phyloP scores from a whole-genome alignment of 2,888 invertebrate genomes.

The Diaphora mendica region DNA sequence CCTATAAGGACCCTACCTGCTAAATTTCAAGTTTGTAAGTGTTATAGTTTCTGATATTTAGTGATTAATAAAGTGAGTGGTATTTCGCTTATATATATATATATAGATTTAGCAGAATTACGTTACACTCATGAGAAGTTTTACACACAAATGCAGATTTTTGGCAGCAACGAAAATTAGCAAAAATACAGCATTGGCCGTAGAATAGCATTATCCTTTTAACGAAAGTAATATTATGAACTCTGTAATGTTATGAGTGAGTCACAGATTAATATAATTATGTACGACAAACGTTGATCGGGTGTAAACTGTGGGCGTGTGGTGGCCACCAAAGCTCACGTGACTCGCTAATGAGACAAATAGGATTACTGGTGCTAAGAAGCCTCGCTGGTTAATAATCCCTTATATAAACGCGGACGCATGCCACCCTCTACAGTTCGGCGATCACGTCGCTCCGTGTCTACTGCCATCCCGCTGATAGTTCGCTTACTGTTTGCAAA shows the following conservation, averaged over 20 bases:
- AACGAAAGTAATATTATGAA: background rate
- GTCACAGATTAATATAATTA: slow-evolving; percentile 26
- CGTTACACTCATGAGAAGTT: too few species aligned
- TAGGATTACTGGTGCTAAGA: slow-evolving; percentile 69
- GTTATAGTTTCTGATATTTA: too few species aligned
- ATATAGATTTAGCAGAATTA: background rate
- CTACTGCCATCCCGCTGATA: background rate
- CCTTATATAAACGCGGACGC: slow-evolving; percentile 64
- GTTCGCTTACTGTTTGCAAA: slow-evolving; percentile 54
- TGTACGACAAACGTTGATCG: slow-evolving; percentile 18
- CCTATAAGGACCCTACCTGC: too few species aligned
- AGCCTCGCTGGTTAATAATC: slow-evolving; percentile 73
- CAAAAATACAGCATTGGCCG: too few species aligned
- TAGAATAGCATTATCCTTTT: background rate
- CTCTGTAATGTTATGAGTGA: slow-evolving; percentile 1
- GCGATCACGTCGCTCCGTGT: slow-evolving; percentile 23
- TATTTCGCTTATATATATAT: too few species aligned
- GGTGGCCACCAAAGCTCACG: slow-evolving; percentile 42
- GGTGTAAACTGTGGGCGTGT: slow-evolving; percentile 14
- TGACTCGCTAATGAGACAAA: slow-evolving; percentile 67
- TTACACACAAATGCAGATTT: too few species aligned
- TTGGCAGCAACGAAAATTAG: too few species aligned
- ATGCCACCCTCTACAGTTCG: slow-evolving; percentile 28
- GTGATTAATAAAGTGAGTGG: too few species aligned
- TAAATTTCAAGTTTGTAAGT: too few species aligned